phyloP scores from a whole-genome alignment of 2,797 vertebrate genomes.

The Prunella strophiata region DNA sequence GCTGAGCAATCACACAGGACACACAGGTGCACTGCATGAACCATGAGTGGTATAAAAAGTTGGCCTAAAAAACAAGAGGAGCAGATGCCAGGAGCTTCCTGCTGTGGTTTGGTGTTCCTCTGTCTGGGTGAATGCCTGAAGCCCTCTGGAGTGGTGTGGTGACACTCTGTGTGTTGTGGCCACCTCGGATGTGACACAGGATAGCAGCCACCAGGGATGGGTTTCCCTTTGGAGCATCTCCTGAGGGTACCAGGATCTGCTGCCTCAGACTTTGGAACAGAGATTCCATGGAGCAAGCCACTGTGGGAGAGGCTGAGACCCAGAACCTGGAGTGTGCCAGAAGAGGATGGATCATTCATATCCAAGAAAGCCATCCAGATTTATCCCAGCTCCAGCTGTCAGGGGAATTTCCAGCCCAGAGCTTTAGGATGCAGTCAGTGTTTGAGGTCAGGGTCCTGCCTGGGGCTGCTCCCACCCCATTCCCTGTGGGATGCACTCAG shows the following conservation, averaged over 20 bases:
- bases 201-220: neutral
- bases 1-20: neutral
- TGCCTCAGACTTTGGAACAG: neutral
- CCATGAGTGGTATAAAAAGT: neutral
- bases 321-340: fast-evolving
- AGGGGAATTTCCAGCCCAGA: neutral
- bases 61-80: neutral
- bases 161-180: neutral
- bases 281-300: neutral
- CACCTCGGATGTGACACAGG: neutral
- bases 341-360: fast-evolving
- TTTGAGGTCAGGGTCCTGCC: neutral
- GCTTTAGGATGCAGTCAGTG: neutral
- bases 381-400: neutral
- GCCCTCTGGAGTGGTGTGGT: neutral
- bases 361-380: neutral
- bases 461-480: neutral
- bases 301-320: neutral
- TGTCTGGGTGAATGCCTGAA: neutral
- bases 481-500: neutral
- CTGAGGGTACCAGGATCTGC: neutral
- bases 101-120: neutral
- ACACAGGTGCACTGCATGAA: neutral
- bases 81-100: neutral
- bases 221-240: neutral